A percentile compares a stretch with the other conserved stretches of the same genome.
Conservation (phyloP, 2,888 invertebrate genomes). For the Tetrapedia diversipes region DNA sequence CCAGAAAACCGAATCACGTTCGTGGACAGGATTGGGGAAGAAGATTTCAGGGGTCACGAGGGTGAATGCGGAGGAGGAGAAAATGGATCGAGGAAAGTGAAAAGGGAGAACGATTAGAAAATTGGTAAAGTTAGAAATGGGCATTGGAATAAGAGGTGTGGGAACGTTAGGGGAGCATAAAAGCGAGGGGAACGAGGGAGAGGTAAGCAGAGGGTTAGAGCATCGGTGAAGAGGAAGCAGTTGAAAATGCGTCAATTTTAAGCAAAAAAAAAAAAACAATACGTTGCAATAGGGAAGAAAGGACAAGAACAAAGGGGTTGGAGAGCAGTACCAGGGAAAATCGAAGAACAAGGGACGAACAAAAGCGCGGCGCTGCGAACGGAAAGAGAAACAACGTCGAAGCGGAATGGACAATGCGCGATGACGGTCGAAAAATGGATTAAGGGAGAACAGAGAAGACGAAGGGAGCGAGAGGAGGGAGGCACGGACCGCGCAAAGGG, state of each 20-base stretch:
- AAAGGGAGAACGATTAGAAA: slow-evolving; percentile 13
- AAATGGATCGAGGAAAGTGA: neutral
- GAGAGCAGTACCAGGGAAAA: slow-evolving; percentile 19
- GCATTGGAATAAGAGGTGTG: neutral
- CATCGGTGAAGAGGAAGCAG: neutral
- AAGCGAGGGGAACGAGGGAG: neutral
- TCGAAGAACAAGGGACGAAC: slow-evolving; percentile 10
- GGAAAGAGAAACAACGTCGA: slow-evolving; percentile 9
- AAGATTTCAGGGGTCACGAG: neutral
- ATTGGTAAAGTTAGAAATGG: slow-evolving; percentile 9
- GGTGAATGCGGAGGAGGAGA: neutral
- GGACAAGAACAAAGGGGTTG: slow-evolving; percentile 2
- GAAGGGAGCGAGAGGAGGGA: too few relatives aligned
- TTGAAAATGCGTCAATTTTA: too few relatives aligned
- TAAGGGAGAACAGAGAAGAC: slow-evolving; percentile 16
- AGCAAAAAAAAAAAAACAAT: neutral
- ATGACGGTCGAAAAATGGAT: slow-evolving; percentile 25
- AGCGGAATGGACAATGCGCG: neutral
- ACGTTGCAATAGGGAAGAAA: neutral
- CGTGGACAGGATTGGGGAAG: neutral
- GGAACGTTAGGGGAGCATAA: neutral
- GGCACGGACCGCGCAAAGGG: neutral
- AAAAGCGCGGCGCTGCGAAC: neutral
- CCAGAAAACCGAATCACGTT: neutral
- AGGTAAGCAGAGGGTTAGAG: neutral